Evolutionary conservation across 2,113 vertebrate genomes (phyloP).

Genomic region (Platysternon megacephalum): DNA sequence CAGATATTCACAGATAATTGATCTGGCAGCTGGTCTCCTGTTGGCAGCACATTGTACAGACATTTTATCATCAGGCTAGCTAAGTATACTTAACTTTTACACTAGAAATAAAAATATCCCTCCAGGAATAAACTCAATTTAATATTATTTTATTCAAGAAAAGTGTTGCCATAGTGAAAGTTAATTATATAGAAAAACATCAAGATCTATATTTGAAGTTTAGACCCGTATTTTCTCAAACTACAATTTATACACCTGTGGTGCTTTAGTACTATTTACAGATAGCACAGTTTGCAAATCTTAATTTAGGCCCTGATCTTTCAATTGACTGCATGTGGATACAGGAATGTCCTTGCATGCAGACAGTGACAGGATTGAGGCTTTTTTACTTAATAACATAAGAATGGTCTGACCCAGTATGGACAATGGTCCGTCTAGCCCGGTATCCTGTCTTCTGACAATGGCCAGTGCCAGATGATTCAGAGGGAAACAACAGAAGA

Average conservation of each 20-base stretch:
- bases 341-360: not conserved
- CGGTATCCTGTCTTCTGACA: too few relatives aligned
- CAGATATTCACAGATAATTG: slow-evolving; percentile 24
- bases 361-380: not conserved
- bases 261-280: not conserved
- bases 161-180: not conserved
- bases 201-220: not conserved
- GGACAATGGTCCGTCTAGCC: too few relatives aligned
- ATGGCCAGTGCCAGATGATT: too few relatives aligned
- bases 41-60: slow-evolving; percentile 10
- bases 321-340: not conserved
- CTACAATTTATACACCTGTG: not conserved
- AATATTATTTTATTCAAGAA: not conserved
- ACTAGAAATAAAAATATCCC: slow-evolving; percentile 24
- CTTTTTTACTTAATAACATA: not conserved
- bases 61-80: slow-evolving; percentile 26
- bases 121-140: slow-evolving; percentile 1
- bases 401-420: too few relatives aligned
- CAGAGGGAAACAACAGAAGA: too few relatives aligned
- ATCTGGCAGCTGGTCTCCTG: slow-evolving; percentile 19
- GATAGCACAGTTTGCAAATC: not conserved
- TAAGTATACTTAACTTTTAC: slow-evolving; percentile 35
- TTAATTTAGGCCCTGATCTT: not conserved
- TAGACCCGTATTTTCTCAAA: not conserved
- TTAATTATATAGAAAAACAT: not conserved